These are phyloP conservation scores for Natrix natrix DNA, from an alignment of 2,797 vertebrate species.

Conservation along the genomic window DNA sequence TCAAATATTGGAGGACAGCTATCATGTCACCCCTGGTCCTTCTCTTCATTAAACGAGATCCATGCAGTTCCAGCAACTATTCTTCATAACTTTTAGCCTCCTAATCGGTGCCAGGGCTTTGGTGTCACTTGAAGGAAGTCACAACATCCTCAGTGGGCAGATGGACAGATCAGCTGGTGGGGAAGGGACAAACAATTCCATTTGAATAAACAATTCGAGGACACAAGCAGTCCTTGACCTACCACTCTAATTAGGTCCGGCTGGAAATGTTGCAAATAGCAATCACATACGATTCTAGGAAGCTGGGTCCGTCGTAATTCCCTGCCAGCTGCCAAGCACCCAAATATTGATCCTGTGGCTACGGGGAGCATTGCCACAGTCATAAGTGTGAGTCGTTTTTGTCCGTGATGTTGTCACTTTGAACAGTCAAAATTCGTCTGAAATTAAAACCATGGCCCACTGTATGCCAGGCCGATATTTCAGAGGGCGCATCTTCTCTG, in stretches of 20 bases:
- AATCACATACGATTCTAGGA: neutral
- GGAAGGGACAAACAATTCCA: neutral
- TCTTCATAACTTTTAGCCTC: neutral
- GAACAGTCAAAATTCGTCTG: neutral
- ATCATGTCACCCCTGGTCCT: neutral
- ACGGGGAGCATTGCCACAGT: neutral
- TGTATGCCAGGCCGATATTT: too few species aligned
- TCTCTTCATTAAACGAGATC: neutral
- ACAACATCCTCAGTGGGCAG: neutral
- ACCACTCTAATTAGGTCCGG: rapidly evolving
- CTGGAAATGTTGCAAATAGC: neutral
- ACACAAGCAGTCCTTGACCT: rapidly evolving
- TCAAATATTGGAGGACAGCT: neutral
- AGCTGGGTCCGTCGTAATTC: neutral
- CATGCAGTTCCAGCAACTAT: neutral
- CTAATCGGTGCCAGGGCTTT: neutral
- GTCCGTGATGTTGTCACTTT: neutral
- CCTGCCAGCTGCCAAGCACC: neutral
- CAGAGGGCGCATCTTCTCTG: neutral
- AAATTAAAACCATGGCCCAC: neutral
- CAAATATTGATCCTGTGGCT: neutral
- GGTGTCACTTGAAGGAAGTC: neutral
- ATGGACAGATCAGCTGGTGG: neutral
- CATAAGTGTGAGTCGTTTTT: neutral
- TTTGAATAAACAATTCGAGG: neutral